phyloP scores from a whole-genome alignment of 2,888 invertebrate genomes.

The Pollenia angustigena region DNA sequence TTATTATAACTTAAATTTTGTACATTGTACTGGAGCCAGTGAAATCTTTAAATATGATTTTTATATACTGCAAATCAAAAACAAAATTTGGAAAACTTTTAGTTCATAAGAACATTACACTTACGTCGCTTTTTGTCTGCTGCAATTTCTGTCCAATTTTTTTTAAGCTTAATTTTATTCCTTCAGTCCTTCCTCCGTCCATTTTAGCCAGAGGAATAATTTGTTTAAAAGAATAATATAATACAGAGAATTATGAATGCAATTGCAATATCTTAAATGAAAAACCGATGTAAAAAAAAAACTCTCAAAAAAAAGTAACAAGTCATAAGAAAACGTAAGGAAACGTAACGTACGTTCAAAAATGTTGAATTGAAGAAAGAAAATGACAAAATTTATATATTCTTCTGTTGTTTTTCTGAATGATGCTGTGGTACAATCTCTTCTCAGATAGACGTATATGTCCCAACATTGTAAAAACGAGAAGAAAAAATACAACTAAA shows the following conservation, averaged over 20 bases:
- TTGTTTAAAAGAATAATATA: conserved; percentile 36
- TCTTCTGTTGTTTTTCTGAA: conserved; percentile 60
- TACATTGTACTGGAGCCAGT: no score
- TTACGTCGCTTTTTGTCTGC: neutral
- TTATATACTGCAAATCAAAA: no score
- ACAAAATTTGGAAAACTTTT: no score
- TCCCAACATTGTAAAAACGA: neutral
- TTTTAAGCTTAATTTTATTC: neutral
- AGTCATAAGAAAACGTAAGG: conserved; percentile 15
- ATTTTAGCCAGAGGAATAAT: conserved; percentile 3
- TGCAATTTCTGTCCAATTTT: conserved; percentile 34
- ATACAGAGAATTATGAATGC: conserved; percentile 61
- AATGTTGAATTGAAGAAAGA: conserved; percentile 49
- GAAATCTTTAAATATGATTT: no score
- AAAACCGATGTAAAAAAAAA: neutral
- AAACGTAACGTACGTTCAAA: conserved; percentile 46
- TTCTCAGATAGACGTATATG: neutral
- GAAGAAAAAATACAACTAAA: conserved; percentile 32
- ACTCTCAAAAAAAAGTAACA: neutral
- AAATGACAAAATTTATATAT: conserved; percentile 62
- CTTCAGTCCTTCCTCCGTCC: neutral
- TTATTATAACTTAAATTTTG: no score
- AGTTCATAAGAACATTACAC: conserved; percentile 9
- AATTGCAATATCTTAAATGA: conserved; percentile 51
- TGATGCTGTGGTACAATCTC: conserved; percentile 18